A percentile compares a stretch with the other conserved stretches of the same genome.
These are phyloP conservation scores for Nomada fabriciana DNA, from an alignment of 2,888 invertebrate genomes.

Conservation along the genomic window DNA sequence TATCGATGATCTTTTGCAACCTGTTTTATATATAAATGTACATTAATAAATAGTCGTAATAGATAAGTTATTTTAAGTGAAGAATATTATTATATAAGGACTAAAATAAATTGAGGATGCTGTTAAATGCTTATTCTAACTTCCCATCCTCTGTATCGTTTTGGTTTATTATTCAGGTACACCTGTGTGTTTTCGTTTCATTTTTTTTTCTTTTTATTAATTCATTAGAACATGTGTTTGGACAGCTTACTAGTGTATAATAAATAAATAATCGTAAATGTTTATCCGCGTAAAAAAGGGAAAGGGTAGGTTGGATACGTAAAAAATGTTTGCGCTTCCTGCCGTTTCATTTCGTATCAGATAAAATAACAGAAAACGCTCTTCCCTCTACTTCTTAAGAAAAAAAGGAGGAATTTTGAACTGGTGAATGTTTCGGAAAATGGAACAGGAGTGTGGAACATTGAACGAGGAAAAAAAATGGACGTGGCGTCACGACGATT, in stretches of 20 bases:
- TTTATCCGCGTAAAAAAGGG: constrained; percentile 56
- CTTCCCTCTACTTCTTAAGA: neutral
- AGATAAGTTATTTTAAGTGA: constrained; percentile 17
- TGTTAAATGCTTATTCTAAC: neutral
- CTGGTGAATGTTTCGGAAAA: neutral
- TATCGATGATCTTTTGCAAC: constrained; percentile 1
- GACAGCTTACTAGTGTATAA: constrained; percentile 61
- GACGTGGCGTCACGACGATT: constrained; percentile 35
- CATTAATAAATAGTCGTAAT: constrained; percentile 22
- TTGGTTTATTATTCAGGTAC: neutral
- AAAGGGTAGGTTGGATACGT: constrained; percentile 22
- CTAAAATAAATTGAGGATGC: constrained; percentile 21
- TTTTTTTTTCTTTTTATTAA: constrained; percentile 63
- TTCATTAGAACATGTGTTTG: constrained; percentile 64
- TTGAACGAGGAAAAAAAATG: neutral
- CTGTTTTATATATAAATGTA: constrained; percentile 22
- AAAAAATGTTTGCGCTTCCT: constrained; percentile 47
- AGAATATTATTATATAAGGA: constrained; percentile 13
- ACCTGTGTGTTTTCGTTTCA: neutral
- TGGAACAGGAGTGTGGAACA: neutral
- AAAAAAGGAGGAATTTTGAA: neutral
- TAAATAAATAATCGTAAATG: constrained; percentile 64
- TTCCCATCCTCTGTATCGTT: neutral
- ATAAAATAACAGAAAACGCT: constrained; percentile 2
- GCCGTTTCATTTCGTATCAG: neutral